A percentile compares a stretch with the other conserved stretches of the same genome.
phyloP scores from a whole-genome alignment of 2,797 vertebrate genomes.

The Amblyopsis hoosieri region DNA sequence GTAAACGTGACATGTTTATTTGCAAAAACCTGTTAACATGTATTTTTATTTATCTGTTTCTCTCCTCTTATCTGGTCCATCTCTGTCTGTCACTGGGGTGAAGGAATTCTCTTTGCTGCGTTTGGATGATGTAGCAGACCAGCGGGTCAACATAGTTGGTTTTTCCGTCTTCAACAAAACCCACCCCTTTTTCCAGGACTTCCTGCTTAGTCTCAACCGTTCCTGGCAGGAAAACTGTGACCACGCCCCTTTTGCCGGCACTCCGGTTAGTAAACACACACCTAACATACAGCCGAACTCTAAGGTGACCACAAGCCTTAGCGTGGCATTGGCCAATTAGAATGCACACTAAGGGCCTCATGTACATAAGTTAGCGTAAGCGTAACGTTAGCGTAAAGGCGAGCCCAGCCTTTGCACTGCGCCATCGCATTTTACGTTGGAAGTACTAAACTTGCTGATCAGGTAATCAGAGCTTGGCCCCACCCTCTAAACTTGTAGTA shows the following conservation, averaged over 20 bases:
- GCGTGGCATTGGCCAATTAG: too few species aligned
- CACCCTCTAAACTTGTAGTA: too few species aligned
- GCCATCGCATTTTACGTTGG: too few species aligned
- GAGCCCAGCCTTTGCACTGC: too few species aligned
- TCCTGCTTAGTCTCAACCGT: slow-evolving; percentile 94
- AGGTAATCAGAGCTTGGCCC: too few species aligned
- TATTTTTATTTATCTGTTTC: neutral
- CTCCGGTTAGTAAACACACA: slow-evolving; percentile 82
- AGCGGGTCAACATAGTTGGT: slow-evolving; percentile 92
- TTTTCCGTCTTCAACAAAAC: slow-evolving; percentile 98
- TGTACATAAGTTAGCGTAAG: too few species aligned
- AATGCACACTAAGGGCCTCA: too few species aligned
- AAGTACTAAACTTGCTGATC: too few species aligned
- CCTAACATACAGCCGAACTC: too few species aligned
- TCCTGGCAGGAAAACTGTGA: slow-evolving; percentile 99
- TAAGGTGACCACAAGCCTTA: too few species aligned
- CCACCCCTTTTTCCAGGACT: slow-evolving; percentile 95
- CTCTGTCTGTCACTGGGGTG: slow-evolving; percentile 15
- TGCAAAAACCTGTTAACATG: slow-evolving; percentile 4
- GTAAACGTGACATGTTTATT: neutral
- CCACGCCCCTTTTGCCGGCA: slow-evolving; percentile 92
- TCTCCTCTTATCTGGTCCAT: neutral
- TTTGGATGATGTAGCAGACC: slow-evolving; percentile 87
- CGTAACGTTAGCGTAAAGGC: too few species aligned
- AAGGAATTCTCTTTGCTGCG: slow-evolving; percentile 94